Evolutionary conservation across 2,797 vertebrate species (phyloP).

Genomic region (Hemibagrus guttatus): DNA sequence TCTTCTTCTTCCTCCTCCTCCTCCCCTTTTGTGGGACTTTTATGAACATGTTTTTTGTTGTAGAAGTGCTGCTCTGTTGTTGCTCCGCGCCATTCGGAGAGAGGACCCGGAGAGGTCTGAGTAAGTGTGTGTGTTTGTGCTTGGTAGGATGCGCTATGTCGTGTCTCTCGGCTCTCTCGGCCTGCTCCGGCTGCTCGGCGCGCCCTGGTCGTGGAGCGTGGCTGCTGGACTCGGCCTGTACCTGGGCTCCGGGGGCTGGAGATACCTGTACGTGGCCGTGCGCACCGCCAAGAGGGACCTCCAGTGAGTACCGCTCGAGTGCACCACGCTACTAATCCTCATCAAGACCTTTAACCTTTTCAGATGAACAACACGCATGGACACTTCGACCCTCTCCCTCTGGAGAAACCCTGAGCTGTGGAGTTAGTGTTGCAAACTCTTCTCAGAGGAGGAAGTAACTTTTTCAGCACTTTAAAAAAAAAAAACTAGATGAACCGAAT

Average conservation of each 20-base stretch:
- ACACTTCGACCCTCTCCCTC: too few relatives aligned
- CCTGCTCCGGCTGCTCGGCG: slow-evolving; percentile 81
- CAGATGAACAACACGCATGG: not conserved
- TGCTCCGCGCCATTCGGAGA: not conserved
- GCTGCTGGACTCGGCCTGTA: slow-evolving; percentile 82
- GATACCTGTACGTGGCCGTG: slow-evolving; percentile 83
- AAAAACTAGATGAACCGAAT: too few relatives aligned
- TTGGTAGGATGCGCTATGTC: slow-evolving; percentile 76
- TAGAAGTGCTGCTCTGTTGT: not conserved
- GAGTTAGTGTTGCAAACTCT: not conserved
- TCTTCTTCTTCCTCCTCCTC: not conserved
- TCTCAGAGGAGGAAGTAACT: not conserved
- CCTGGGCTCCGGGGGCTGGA: slow-evolving; percentile 84
- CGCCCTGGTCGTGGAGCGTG: slow-evolving; percentile 87
- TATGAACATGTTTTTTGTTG: not conserved
- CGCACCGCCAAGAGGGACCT: slow-evolving; percentile 84
- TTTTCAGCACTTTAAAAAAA: too few relatives aligned
- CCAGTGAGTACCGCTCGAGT: slow-evolving; percentile 74
- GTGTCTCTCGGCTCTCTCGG: slow-evolving; percentile 83
- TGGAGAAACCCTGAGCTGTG: not conserved
- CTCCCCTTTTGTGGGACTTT: not conserved
- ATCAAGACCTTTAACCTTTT: too few relatives aligned
- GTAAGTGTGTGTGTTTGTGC: not conserved
- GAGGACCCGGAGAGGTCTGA: not conserved
- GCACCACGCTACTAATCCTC: not conserved